Base-by-base conservation (phyloP, 1,140 invertebrate species). In the Eulimnadia texana region DNA sequence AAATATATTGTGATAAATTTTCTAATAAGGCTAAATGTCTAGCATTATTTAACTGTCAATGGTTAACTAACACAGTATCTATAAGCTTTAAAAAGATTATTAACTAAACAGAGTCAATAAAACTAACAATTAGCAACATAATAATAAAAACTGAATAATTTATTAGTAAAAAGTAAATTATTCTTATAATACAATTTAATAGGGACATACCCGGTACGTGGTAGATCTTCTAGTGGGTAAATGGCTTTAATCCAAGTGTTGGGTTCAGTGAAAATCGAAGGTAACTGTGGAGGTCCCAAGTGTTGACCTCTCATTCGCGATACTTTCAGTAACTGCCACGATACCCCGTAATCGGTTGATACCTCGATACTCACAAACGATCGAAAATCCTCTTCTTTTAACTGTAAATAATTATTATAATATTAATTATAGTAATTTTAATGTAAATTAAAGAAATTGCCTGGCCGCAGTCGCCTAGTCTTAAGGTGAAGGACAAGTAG, bases 201-300 rank as follows among this genome's bases (percentile, higher is more conserved):
- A n/a, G n/a, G n/a, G n/a, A n/a, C n/a, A n/a, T 60, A 74, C 74
- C 52, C 72, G 70, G 22, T 73, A 66, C 60, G 50, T n/a, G 50
- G 42, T 33, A 52, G 42, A 49, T 49, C 16, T 55, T 61, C 60
- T 42, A 61, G 58, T 52, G 58, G 53, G 68, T 50, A 73, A 65
- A 20, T 67, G 68, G 33, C 72, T 66, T 65, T 72, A 62, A 58
- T 70, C 66, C 75, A 74, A 75, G 59, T 66, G 64, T 52, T 66
- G 52, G 10, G 67, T 64, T 25, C 66, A 55, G 62, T 68, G 68
- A 52, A 66, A 72, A 19, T 68, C 29, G 16, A 67, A 67, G 23
- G 69, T 63, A 54, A 70, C 70, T 3, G 68, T 61, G 13, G 67
- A 64, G 52, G 68, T 70, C 23, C 65, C 19, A 50, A 28, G 22